Base-by-base conservation (phyloP, 1,140 invertebrate genomes). In the Oryctes rhinoceros region DNA sequence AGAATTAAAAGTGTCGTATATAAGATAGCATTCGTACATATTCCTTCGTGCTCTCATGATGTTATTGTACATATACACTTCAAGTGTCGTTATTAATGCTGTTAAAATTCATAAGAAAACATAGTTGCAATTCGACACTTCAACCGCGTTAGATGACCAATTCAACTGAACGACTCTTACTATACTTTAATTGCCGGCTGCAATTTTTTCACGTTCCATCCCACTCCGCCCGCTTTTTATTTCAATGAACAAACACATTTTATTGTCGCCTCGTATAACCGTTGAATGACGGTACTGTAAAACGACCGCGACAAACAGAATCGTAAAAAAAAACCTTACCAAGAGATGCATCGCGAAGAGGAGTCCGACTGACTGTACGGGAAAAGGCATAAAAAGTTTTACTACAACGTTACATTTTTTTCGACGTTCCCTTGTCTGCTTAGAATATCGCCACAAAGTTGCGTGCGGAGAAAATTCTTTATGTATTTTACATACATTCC, bases 201-300 rank as follows among this genome's bases (percentile, higher is more conserved):
- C 39, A 44, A 44, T 44, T 44, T 44, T 44, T 44, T 44, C 39
- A 44, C 1, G 9, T 44, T 44, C 5, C 39, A 3, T 44, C 3
- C 39, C 39, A 44, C 39, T 44, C 5, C 39, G 4, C 13, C 49
- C 13, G 11, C n/a, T 67, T 67, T 67, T 67, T 67, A 67, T 71
- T 71, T 71, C 65, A 71, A 71, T 71, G 65, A 71, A 71, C 65
- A 71, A 71, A 71, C 20, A 67, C 53, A 62, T 71, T 37, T 71
- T 71, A 71, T 20, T 37, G 65, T 71, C 4, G 9, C 13, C 13
- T 71, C 65, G 11, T 71, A 71, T 37, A 24, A 24, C 20, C 20
- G 65, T 71, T 71, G 24, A 13, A 24, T 15, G 65, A 13, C 65
- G 35, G 20, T 71, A 7, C 20, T 24, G 11, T 71, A 71, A 71